Evolutionary conservation across 2,113 vertebrate species (phyloP).

Genomic region (Rhegmatorhina hoffmannsi): DNA sequence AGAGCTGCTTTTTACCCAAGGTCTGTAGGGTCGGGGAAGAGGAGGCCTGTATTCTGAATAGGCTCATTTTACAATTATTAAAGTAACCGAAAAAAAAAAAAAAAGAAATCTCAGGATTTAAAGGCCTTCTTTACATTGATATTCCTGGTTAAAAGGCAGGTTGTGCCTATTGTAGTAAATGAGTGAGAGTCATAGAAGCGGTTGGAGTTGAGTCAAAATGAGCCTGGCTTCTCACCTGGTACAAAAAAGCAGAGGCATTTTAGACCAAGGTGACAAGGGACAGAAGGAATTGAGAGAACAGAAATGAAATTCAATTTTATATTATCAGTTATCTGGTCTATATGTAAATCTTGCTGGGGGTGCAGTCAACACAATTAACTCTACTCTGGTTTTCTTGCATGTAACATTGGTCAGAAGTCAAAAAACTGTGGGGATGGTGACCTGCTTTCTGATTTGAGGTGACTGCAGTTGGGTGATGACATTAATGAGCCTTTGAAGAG

Average conservation of each 20-base stretch:
- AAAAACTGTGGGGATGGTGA: neutral
- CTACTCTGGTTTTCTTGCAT: neutral
- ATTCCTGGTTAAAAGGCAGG: neutral
- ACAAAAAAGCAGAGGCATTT: neutral
- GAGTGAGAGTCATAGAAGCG: neutral
- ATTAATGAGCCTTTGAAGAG: neutral
- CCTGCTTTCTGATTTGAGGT: neutral
- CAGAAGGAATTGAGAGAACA: neutral
- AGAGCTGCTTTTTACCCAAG: neutral
- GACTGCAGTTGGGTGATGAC: neutral
- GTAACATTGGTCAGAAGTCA: neutral
- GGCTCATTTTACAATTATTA: neutral
- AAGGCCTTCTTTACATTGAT: neutral
- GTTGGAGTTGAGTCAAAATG: neutral
- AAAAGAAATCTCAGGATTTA: neutral
- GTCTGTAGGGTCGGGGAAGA: neutral
- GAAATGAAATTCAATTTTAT: neutral
- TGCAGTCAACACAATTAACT: neutral
- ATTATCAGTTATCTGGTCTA: neutral
- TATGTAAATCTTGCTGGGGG: neutral
- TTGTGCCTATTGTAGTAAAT: neutral
- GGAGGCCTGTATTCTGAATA: neutral
- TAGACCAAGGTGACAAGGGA: neutral
- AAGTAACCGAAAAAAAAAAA: neutral
- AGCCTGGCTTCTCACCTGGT: neutral